Percentiles rank a stretch among this genome's conserved stretches.
Evolutionary conservation across 1,140 invertebrate genomes (phyloP).

Genomic region (Eciton burchellii): DNA sequence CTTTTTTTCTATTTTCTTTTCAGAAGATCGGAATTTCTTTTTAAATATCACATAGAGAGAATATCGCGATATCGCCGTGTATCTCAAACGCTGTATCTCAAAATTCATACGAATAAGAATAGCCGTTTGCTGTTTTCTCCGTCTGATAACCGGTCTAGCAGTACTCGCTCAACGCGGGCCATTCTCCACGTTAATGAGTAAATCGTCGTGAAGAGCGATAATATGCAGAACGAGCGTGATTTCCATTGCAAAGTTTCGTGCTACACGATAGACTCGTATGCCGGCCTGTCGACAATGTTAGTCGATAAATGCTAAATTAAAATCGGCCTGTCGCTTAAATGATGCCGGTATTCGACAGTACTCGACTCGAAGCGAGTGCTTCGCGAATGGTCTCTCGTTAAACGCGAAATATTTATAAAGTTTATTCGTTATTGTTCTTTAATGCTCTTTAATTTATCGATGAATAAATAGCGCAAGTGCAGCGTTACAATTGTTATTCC

Average conservation of each 20-base stretch:
- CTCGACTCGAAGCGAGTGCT: neutral
- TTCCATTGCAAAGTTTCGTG: constrained; percentile 53
- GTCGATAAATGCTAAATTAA: neutral
- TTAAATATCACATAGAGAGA: too few relatives aligned
- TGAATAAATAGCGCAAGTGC: neutral
- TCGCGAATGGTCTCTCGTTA: neutral
- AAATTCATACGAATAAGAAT: constrained; percentile 37
- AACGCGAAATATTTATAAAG: neutral
- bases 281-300: neutral
- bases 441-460: neutral
- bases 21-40: too few relatives aligned
- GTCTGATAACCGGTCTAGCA: constrained; percentile 51
- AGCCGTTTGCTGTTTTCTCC: constrained; percentile 44
- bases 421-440: constrained; percentile 14
- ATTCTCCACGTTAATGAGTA: constrained; percentile 57
- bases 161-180: constrained; percentile 32
- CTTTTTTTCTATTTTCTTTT: too few relatives aligned
- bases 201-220: constrained; percentile 48
- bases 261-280: neutral
- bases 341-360: neutral
- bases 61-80: too few relatives aligned
- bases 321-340: neutral
- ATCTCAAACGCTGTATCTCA: neutral
- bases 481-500: neutral
- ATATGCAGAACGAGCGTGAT: constrained; percentile 49